Evolutionary conservation across 2,888 invertebrate species (phyloP).

Genomic region (Spisula subtruncata): DNA sequence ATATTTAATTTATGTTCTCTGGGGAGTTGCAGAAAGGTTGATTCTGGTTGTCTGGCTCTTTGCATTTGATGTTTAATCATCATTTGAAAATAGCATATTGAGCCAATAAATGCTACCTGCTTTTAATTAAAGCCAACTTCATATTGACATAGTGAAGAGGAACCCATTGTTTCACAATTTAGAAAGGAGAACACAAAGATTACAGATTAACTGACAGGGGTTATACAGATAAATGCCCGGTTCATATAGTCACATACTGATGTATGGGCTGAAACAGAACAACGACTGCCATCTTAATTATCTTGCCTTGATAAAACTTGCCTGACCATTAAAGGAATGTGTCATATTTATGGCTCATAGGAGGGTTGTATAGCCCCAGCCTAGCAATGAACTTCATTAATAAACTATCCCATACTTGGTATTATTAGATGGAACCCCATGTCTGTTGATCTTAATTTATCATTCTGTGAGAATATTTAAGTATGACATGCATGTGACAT

Average conservation of each 20-base stretch:
- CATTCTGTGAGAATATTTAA: not conserved
- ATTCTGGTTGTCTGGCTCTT: too few relatives aligned
- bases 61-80: too few relatives aligned
- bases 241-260: not conserved
- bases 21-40: too few relatives aligned
- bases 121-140: too few relatives aligned
- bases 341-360: constrained; percentile 32
- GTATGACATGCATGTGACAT: constrained; percentile 14
- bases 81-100: too few relatives aligned
- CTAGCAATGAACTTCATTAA: constrained; percentile 14
- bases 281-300: constrained; percentile 10
- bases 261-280: not conserved
- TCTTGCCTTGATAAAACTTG: constrained; percentile 33
- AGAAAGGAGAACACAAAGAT: not conserved
- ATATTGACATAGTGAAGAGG: not conserved
- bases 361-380: constrained; percentile 31
- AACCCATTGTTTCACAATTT: not conserved
- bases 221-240: not conserved
- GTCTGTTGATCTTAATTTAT: constrained; percentile 1
- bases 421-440: constrained; percentile 2
- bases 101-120: too few relatives aligned
- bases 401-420: constrained; percentile 9
- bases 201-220: not conserved
- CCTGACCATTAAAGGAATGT: constrained; percentile 48
- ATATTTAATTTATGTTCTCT: too few relatives aligned